Conservation (phyloP, 2,797 vertebrate genomes). For the Poecilia gillii region DNA sequence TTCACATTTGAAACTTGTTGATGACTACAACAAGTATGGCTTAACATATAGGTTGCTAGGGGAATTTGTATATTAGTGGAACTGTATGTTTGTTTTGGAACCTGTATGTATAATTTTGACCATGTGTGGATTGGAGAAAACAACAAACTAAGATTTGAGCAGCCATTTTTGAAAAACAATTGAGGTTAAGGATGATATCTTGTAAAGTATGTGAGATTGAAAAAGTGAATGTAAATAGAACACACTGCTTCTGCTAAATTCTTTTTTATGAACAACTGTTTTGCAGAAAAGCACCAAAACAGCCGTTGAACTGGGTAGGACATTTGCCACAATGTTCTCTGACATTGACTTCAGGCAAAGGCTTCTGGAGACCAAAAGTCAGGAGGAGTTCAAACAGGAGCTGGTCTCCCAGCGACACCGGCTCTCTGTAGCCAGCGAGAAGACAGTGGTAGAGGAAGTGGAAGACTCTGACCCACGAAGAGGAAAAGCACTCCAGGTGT, state of each 20-base stretch:
- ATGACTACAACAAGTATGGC: not conserved
- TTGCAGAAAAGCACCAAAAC: constrained; percentile 96
- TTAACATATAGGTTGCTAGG: not conserved
- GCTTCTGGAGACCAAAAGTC: constrained; percentile 87
- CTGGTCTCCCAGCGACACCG: constrained; percentile 87
- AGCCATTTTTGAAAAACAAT: not conserved
- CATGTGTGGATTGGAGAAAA: not conserved
- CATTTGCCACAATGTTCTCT: constrained; percentile 94
- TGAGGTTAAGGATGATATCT: not conserved
- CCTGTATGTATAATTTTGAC: not conserved
- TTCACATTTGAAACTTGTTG: not conserved
- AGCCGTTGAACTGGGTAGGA: constrained; percentile 88
- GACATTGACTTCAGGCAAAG: constrained; percentile 93
- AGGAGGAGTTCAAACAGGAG: constrained; percentile 94
- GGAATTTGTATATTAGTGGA: not conserved
- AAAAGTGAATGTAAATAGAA: not conserved
- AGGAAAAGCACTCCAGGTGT: constrained; percentile 83
- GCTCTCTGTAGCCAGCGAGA: constrained; percentile 78
- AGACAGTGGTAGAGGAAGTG: constrained; percentile 65
- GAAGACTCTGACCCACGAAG: constrained; percentile 78
- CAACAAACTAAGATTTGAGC: not conserved
- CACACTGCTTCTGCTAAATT: not conserved
- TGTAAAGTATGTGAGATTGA: not conserved
- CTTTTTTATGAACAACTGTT: constrained; percentile 3
- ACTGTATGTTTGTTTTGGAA: not conserved